Percentiles rank a stretch among this genome's conserved stretches.
Evolutionary conservation across 2,113 vertebrate genomes (phyloP).

Genomic region (Oncorhynchus gorbuscha): DNA sequence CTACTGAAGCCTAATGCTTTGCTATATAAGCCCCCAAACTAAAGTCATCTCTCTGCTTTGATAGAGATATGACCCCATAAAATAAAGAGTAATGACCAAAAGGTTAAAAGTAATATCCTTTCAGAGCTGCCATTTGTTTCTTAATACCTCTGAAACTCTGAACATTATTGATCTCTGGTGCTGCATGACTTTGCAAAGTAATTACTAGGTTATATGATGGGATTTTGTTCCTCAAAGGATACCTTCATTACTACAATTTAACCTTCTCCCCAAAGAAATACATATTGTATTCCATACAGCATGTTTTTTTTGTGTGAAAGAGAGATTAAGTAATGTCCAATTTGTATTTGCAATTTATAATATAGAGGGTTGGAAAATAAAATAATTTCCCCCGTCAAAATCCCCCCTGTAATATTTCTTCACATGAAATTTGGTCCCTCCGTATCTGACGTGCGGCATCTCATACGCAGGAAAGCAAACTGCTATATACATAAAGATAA

Average conservation of each 20-base stretch:
- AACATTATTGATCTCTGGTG: constrained; percentile 52
- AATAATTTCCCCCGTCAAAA: background rate
- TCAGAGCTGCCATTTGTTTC: constrained; percentile 48
- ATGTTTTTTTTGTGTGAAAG: constrained; percentile 37
- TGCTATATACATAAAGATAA: constrained; percentile 41
- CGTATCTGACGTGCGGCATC: constrained; percentile 21
- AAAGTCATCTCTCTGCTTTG: constrained; percentile 29
- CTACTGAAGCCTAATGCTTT: background rate
- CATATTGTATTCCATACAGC: constrained; percentile 39
- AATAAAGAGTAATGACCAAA: constrained; percentile 49
- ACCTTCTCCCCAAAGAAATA: constrained; percentile 36
- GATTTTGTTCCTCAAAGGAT: constrained; percentile 37
- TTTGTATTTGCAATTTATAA: constrained; percentile 9
- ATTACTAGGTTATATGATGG: constrained; percentile 61
- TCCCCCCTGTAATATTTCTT: constrained; percentile 18
- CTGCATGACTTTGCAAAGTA: constrained; percentile 59
- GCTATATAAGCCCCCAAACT: background rate
- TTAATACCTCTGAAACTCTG: constrained; percentile 43
- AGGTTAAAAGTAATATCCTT: constrained; percentile 48
- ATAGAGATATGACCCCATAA: constrained; percentile 32
- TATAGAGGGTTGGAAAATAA: background rate
- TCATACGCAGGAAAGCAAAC: constrained; percentile 25
- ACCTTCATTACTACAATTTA: constrained; percentile 56
- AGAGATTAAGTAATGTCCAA: constrained; percentile 28
- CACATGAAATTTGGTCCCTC: constrained; percentile 16